Evolutionary conservation across 2,113 vertebrate species (phyloP).

Genomic region (Sorex araneus): DNA sequence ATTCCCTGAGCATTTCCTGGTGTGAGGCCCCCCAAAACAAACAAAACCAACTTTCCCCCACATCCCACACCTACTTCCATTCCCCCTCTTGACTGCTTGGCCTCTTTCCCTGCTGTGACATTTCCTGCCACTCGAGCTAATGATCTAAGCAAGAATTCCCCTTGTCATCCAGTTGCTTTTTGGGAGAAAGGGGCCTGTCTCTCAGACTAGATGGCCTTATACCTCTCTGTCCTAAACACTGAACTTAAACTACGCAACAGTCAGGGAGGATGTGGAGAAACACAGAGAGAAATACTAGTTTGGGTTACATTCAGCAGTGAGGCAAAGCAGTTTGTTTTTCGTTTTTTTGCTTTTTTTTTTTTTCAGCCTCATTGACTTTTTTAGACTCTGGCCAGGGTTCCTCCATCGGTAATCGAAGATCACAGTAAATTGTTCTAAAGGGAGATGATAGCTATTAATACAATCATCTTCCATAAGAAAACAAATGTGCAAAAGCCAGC

Average conservation of each 20-base stretch:
- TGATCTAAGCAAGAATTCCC: not conserved
- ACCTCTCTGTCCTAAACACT: not conserved
- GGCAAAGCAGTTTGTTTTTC: conserved; percentile 17
- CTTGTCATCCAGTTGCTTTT: not conserved
- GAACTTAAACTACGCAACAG: not conserved
- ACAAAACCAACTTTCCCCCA: too few species aligned
- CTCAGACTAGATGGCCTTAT: not conserved
- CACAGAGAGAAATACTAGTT: not conserved
- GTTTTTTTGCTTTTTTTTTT: conserved; percentile 52
- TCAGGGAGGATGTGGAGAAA: conserved; percentile 9
- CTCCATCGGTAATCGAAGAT: conserved; percentile 64
- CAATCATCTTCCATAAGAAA: conserved; percentile 54
- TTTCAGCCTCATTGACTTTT: not conserved
- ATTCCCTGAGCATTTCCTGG: too few species aligned
- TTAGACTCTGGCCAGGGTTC: conserved; percentile 22
- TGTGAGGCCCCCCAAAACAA: too few species aligned
- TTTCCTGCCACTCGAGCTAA: too few species aligned
- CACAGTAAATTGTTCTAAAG: conserved; percentile 71
- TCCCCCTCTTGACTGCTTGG: not conserved
- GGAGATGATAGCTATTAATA: conserved; percentile 63
- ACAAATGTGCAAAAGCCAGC: not conserved
- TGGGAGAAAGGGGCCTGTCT: not conserved
- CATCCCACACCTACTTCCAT: not conserved
- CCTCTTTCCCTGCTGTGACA: too few species aligned
- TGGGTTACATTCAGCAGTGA: conserved; percentile 53